Conservation (phyloP, 2,888 invertebrate species). For the Melitaea athalia region DNA sequence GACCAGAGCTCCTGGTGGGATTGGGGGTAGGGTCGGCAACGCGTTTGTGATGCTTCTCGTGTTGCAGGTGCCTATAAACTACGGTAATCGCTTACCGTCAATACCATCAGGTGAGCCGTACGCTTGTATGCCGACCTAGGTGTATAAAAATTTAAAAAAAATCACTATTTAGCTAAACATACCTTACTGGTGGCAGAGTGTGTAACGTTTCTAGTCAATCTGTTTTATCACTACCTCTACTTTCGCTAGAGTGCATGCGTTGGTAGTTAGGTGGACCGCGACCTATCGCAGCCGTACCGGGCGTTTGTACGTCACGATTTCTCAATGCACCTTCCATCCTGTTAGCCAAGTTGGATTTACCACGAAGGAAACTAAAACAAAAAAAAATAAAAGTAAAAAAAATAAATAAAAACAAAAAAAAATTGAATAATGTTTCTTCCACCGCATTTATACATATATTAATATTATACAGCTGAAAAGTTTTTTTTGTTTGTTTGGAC, state of each 20-base stretch:
- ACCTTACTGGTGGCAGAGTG: conserved; percentile 79
- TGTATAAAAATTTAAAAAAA: background rate
- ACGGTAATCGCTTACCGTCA: too few species aligned
- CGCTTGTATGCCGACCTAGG: too few species aligned
- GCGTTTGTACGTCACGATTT: conserved; percentile 85
- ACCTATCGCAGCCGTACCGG: conserved; percentile 85
- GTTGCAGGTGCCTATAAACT: too few species aligned
- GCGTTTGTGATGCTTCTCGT: too few species aligned
- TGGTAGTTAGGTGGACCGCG: conserved; percentile 89
- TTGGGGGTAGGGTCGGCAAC: too few species aligned
- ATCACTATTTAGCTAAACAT: conserved; percentile 17
- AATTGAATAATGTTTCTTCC: background rate
- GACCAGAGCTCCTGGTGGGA: too few species aligned
- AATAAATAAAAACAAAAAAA: too few species aligned
- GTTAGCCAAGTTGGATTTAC: conserved; percentile 86
- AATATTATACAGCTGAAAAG: too few species aligned
- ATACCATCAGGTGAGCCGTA: too few species aligned
- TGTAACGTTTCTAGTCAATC: conserved; percentile 92
- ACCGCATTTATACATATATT: background rate
- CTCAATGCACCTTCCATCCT: conserved; percentile 75
- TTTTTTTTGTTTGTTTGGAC: too few species aligned
- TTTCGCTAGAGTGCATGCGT: conserved; percentile 93
- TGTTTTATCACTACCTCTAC: conserved; percentile 88
- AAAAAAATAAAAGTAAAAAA: too few species aligned
- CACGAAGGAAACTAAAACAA: conserved; percentile 92